Evolutionary conservation across 2,888 invertebrate genomes (phyloP).

Genomic region (Lithodes maja): DNA sequence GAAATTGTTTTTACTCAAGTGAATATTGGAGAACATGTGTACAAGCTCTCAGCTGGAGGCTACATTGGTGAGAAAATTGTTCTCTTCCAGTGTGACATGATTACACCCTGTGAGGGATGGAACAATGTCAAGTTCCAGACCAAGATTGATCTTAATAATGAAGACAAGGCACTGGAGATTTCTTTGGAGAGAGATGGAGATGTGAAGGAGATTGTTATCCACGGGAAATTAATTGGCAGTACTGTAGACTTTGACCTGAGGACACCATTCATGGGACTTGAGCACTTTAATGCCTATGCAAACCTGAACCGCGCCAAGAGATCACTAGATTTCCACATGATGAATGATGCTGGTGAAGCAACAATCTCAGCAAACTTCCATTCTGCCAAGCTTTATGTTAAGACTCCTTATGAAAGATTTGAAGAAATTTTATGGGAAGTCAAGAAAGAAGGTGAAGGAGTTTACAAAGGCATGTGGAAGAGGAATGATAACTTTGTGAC

Average conservation of each 20-base stretch:
- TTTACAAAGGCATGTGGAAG: slow-evolving; percentile 38
- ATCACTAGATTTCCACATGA: slow-evolving; percentile 64
- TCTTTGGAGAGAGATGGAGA: slow-evolving; percentile 48
- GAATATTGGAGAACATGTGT: neutral
- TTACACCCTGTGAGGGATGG: slow-evolving; percentile 56
- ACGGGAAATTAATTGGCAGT: slow-evolving; percentile 62
- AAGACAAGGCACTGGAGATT: slow-evolving; percentile 58
- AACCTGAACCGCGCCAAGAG: slow-evolving; percentile 60
- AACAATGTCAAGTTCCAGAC: slow-evolving; percentile 33
- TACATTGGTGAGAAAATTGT: slow-evolving; percentile 43
- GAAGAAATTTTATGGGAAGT: slow-evolving; percentile 57
- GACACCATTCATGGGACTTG: slow-evolving; percentile 54
- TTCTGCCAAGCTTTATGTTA: slow-evolving; percentile 46
- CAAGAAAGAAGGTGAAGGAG: slow-evolving; percentile 32
- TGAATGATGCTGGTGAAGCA: slow-evolving; percentile 55
- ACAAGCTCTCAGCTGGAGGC: slow-evolving; percentile 35
- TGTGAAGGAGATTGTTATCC: slow-evolving; percentile 45
- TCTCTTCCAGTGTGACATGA: slow-evolving; percentile 17
- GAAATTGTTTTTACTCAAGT: slow-evolving; percentile 23
- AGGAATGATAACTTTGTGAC: slow-evolving; percentile 51
- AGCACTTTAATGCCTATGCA: slow-evolving; percentile 52
- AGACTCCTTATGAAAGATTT: slow-evolving; percentile 56
- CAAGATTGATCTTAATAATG: slow-evolving; percentile 50
- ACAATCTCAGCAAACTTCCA: slow-evolving; percentile 61
- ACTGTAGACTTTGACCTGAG: slow-evolving; percentile 55